These are phyloP conservation scores for Pyrochroa serraticornis DNA, from an alignment of 2,888 invertebrate species.

Conservation along the genomic window DNA sequence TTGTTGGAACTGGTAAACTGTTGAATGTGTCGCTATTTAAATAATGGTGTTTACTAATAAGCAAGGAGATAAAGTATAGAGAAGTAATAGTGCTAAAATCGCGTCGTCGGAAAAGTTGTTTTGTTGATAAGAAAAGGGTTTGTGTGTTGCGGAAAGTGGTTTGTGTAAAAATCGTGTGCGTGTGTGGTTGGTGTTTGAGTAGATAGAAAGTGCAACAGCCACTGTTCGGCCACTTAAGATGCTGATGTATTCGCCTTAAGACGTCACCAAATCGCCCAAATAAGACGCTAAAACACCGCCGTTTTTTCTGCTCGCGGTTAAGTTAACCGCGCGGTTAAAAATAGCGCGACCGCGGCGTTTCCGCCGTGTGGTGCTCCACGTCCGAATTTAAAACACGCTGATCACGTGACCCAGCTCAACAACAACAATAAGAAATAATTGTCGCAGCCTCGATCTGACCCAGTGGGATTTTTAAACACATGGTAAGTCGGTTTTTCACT, in stretches of 20 bases:
- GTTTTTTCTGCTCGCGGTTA: constrained; percentile 20
- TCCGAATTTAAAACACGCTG: constrained; percentile 11
- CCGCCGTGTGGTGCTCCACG: constrained; percentile 9
- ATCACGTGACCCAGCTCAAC: constrained; percentile 24
- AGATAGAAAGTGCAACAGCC: constrained; percentile 14
- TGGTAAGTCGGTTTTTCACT: constrained; percentile 27
- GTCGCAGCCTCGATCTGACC: constrained; percentile 17
- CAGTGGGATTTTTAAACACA: constrained; percentile 27
- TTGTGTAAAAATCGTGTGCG: neutral
- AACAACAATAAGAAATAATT: constrained; percentile 17
- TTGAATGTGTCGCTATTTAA: constrained; percentile 24
- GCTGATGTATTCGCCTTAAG: constrained; percentile 5
- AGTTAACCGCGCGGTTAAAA: constrained; percentile 23
- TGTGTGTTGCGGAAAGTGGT: neutral
- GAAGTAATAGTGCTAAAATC: constrained; percentile 9
- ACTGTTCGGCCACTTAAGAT: constrained; percentile 14
- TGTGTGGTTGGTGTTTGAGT: neutral
- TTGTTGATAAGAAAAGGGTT: neutral
- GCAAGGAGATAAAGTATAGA: constrained; percentile 14
- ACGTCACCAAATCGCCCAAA: constrained; percentile 6
- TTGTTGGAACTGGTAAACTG: constrained; percentile 7
- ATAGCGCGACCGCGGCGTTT: constrained; percentile 23
- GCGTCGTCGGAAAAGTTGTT: constrained; percentile 6
- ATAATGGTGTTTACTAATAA: constrained; percentile 26
- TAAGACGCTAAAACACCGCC: constrained; percentile 12